phyloP scores from a whole-genome alignment of 23 tunicate species.

The Trididemnum clinides region DNA sequence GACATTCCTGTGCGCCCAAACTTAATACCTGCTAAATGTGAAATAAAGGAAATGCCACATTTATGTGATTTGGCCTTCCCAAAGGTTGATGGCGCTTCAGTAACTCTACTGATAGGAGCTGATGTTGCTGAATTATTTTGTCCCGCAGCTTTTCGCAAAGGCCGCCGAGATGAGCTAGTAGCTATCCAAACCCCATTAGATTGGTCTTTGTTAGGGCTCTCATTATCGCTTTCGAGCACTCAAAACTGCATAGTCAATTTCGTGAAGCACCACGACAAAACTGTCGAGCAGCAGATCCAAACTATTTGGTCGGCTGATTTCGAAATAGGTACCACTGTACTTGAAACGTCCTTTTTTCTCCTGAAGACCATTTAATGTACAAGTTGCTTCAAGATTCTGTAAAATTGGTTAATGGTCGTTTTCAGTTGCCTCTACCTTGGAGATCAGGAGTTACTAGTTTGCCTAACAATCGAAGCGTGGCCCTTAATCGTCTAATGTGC shows the following conservation, averaged over 20 bases:
- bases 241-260: not conserved
- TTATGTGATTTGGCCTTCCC: not conserved
- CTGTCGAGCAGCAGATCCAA: too few species aligned
- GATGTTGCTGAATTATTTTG: slow-evolving; percentile 4
- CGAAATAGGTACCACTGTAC: too few species aligned
- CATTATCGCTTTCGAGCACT: too few species aligned
- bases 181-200: too few species aligned
- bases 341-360: too few species aligned
- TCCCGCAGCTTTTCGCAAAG: not conserved
- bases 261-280: not conserved
- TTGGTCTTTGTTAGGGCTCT: too few species aligned
- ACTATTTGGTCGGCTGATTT: too few species aligned
- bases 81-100: not conserved
- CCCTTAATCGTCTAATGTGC: too few species aligned
- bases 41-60: too few species aligned
- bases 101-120: not conserved
- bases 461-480: not conserved
- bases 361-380: too few species aligned
- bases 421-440: not conserved
- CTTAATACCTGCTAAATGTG: not conserved
- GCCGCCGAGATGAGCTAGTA: too few species aligned
- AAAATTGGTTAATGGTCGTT: not conserved
- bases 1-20: not conserved
- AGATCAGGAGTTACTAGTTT: not conserved
- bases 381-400: not conserved